Evolutionary conservation across 1,140 invertebrate genomes (phyloP).

Genomic region (Oppia nitens): DNA sequence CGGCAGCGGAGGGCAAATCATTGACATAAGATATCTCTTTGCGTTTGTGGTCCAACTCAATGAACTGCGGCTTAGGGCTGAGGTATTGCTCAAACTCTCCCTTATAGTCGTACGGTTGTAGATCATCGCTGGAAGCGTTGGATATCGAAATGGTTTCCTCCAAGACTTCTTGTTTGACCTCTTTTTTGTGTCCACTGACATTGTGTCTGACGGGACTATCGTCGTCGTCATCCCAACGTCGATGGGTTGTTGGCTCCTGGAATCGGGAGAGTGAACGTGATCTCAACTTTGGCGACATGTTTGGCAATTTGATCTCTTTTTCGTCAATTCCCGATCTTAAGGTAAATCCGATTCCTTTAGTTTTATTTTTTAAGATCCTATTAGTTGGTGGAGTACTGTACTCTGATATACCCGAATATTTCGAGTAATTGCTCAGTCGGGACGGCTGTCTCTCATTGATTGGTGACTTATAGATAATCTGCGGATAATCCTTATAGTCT

Average conservation of each 20-base stretch:
- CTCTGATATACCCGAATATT: not conserved
- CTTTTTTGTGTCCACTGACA: not conserved
- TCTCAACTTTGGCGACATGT: not conserved
- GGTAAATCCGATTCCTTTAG: slow-evolving; percentile 6
- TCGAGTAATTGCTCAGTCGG: not conserved
- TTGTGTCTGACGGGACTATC: too few species aligned
- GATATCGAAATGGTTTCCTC: slow-evolving; percentile 17
- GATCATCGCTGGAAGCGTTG: slow-evolving; percentile 11
- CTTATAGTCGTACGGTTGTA: not conserved
- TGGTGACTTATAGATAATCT: slow-evolving; percentile 5
- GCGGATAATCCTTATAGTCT: not conserved
- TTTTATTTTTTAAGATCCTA: slow-evolving; percentile 5
- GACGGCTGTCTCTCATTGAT: slow-evolving; percentile 6
- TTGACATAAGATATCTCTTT: not conserved
- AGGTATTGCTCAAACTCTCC: not conserved
- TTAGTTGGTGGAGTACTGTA: not conserved
- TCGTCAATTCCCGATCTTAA: not conserved
- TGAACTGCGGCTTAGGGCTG: not conserved
- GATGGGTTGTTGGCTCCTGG: not conserved
- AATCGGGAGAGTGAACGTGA: not conserved
- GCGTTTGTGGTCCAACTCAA: not conserved
- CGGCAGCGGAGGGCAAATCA: not conserved
- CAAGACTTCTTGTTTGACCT: slow-evolving; percentile 5
- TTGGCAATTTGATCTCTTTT: slow-evolving; percentile 5
- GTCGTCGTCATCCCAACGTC: not conserved